These are phyloP conservation scores for Sphaerophoria taeniata DNA, from an alignment of 2,888 invertebrate species.

Conservation along the genomic window DNA sequence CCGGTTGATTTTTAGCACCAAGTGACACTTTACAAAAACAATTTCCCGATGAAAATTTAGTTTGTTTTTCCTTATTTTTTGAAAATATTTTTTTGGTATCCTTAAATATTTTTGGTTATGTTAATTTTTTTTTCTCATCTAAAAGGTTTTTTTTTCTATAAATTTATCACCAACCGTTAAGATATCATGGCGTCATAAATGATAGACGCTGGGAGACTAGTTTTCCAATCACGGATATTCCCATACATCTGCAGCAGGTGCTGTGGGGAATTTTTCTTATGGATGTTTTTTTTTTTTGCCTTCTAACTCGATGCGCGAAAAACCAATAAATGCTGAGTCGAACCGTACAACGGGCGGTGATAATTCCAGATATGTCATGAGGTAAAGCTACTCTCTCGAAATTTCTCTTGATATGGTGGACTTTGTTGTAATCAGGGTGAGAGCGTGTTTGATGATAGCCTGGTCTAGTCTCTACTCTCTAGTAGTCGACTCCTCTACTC, in stretches of 20 bases:
- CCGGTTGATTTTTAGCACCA: too few relatives aligned
- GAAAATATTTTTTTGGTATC: slow-evolving; percentile 37
- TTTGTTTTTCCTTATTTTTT: slow-evolving; percentile 16
- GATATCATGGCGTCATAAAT: slow-evolving; percentile 77
- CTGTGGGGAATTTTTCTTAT: slow-evolving; percentile 59
- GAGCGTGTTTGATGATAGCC: slow-evolving; percentile 35
- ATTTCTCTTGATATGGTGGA: slow-evolving; percentile 30
- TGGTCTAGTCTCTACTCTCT: not conserved
- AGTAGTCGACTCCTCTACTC: not conserved
- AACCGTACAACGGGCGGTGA: slow-evolving; percentile 52
- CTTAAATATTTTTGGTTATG: slow-evolving; percentile 11
- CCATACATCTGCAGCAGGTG: slow-evolving; percentile 72
- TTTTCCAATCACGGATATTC: slow-evolving; percentile 77
- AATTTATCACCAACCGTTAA: slow-evolving; percentile 71
- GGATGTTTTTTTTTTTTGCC: slow-evolving; percentile 35
- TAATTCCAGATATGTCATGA: slow-evolving; percentile 48
- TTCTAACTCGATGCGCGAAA: slow-evolving; percentile 61
- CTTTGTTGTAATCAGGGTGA: slow-evolving; percentile 65
- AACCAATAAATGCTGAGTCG: too few relatives aligned
- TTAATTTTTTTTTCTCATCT: slow-evolving; percentile 5
- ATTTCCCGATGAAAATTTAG: not conserved
- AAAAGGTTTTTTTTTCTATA: slow-evolving; percentile 20
- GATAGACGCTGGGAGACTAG: slow-evolving; percentile 77
- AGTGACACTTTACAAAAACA: not conserved
- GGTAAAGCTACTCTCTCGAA: slow-evolving; percentile 62